These are phyloP conservation scores for Peromyscus attwateri DNA, from an alignment of 2,797 vertebrate genomes.

Conservation along the genomic window DNA sequence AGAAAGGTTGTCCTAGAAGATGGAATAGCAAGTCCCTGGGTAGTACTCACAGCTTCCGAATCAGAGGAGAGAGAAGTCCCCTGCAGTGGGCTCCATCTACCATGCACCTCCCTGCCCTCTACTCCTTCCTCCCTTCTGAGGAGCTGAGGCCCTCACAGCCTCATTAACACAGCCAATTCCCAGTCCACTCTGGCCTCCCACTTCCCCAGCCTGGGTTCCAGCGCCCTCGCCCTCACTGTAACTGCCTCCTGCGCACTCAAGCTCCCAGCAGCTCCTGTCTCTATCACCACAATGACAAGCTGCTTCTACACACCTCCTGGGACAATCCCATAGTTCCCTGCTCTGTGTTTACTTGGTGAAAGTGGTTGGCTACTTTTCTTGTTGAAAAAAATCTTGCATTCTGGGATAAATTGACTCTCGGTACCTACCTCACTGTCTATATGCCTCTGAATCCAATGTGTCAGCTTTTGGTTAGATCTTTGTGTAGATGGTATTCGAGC, in stretches of 20 bases:
- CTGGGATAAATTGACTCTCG: neutral
- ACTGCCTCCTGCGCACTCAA: neutral
- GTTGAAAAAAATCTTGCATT: neutral
- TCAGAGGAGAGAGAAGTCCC: neutral
- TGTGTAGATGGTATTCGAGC: neutral
- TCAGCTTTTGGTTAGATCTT: neutral
- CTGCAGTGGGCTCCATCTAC: neutral
- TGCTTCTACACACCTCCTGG: neutral
- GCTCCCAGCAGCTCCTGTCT: neutral
- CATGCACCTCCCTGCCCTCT: neutral
- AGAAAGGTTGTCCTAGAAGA: neutral
- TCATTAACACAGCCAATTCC: neutral
- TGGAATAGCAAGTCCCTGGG: too few relatives aligned
- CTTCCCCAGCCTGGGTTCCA: neutral
- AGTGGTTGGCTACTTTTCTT: neutral
- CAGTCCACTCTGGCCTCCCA: neutral
- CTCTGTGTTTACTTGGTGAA: neutral
- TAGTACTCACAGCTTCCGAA: neutral
- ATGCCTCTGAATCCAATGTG: neutral
- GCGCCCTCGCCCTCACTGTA: too few relatives aligned
- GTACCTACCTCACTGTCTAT: too few relatives aligned
- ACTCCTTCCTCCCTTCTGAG: neutral
- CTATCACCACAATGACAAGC: neutral
- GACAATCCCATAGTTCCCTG: fast-evolving
- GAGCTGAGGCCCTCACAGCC: neutral